Percentiles rank a stretch among this genome's conserved stretches.
Evolutionary conservation across 37 sponge, comb jelly and placozoan genomes (phyloP).

Genomic region (Diacarnus erythraeanus): DNA sequence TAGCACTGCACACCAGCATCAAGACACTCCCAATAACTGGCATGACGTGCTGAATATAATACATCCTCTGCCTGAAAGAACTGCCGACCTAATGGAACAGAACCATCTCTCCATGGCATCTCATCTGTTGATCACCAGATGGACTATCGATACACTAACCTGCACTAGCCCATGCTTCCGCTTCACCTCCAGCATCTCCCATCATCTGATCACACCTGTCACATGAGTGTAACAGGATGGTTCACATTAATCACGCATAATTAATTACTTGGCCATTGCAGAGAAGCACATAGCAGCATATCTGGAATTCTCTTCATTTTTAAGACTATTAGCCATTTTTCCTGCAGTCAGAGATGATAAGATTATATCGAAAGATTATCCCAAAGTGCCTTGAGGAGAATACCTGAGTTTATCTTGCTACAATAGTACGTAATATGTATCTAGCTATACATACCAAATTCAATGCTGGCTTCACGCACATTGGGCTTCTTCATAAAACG

Average conservation of each 20-base stretch:
- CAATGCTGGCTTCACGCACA: constrained; percentile 49
- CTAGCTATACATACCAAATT: constrained; percentile 69
- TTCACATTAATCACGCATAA: not conserved
- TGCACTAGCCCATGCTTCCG: constrained; percentile 77
- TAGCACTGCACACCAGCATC: constrained; percentile 75
- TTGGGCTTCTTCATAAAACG: constrained; percentile 78
- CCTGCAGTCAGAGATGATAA: constrained; percentile 23
- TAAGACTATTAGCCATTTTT: constrained; percentile 58
- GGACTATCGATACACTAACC: constrained; percentile 8
- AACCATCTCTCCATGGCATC: no score
- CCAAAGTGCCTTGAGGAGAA: not conserved
- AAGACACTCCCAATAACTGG: constrained; percentile 54
- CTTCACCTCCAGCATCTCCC: constrained; percentile 59
- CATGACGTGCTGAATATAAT: constrained; percentile 22
- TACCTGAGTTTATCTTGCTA: no score
- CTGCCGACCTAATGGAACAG: constrained; percentile 66
- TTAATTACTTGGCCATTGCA: constrained; percentile 73
- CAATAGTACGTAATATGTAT: constrained; percentile 3
- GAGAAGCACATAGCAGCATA: constrained; percentile 68
- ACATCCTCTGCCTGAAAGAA: constrained; percentile 63
- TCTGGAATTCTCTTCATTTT: constrained; percentile 68
- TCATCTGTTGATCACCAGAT: no score
- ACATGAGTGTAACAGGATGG: not conserved
- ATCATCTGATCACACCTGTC: constrained; percentile 72
- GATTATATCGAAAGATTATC: not conserved